Conservation (phyloP, 2,797 vertebrate genomes). For the Acropternis orthonyx region DNA sequence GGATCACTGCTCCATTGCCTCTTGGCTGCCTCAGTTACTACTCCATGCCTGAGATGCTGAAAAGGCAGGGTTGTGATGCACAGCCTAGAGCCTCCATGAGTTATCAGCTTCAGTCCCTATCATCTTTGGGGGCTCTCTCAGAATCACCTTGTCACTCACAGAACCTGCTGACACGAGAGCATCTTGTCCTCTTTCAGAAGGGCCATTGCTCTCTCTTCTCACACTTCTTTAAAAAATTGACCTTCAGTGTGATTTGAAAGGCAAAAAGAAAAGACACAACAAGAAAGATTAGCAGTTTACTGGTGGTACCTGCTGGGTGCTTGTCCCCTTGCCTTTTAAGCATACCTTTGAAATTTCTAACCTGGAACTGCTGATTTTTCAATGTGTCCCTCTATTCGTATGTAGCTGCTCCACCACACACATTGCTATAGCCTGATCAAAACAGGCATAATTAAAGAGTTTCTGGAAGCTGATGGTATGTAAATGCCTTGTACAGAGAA, state of each 20-base stretch:
- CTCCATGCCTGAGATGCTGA: background rate
- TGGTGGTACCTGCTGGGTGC: background rate
- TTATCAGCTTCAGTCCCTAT: background rate
- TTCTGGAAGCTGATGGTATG: background rate
- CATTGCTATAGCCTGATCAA: background rate
- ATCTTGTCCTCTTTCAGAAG: background rate
- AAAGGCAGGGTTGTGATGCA: background rate
- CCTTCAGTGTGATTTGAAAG: conserved; percentile 16
- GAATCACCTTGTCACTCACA: background rate
- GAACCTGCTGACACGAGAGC: background rate
- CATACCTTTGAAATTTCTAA: background rate
- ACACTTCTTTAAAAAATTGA: background rate
- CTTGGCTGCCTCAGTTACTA: background rate
- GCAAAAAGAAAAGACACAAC: background rate
- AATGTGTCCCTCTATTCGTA: background rate
- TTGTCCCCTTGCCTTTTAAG: conserved; percentile 15
- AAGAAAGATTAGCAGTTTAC: background rate
- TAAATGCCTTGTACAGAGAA: background rate
- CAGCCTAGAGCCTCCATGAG: background rate
- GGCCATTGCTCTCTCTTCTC: background rate
- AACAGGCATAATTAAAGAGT: background rate
- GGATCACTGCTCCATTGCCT: background rate
- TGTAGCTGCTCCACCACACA: background rate
- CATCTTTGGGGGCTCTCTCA: background rate
- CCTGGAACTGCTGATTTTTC: background rate